Base-by-base conservation (phyloP, 2,888 invertebrate species). In the Temnothorax rugatulus region DNA sequence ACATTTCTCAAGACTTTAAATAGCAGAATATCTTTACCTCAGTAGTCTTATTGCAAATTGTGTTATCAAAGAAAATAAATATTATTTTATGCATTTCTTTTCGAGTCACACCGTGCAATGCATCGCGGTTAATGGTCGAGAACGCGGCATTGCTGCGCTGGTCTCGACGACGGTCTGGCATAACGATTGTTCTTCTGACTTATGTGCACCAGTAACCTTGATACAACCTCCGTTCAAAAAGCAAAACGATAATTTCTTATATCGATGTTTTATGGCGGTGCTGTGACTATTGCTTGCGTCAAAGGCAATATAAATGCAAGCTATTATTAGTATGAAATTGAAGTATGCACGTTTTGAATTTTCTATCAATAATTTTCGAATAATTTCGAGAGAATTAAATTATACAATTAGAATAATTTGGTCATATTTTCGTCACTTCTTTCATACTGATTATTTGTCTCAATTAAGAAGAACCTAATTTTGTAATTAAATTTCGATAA, bases 131-230 rank as follows among this genome's bases (percentile, higher is more conserved):
- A 88, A 84, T 66, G 44, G 66, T 38, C 59, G 57, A 77, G 86
- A 86, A 79, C 61, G 47, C 54, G 61, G 50, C 29, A 34, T 25
- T 69, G 68, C 63, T 41, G 29, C 68, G 25, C 18, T 25, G 34
- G 69, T 82, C 52, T 82, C 52, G 71, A 79, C 64, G 57, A 69
- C 18, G 73, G 79, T 76, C 61, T 50, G 71, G 63, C 87, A 63
- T 87, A 85, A 83, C 85, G 88, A 89, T 89, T 87, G 89, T 87
- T 89, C 88, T 71, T 76, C 64, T 68, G 44, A 85, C 75, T 81
- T 85, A 84, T 82, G 89, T 64, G 52, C 47, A 73, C 64, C 77
- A 41, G 69, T 79, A 84, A 66, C 79, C 87, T 82, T 82, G 71
- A 52, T 64, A 44, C 74, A 61, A 77, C 64, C 81, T 63, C 83